Base-by-base conservation (phyloP, 2,113 vertebrate genomes). In the Lonchura striata region DNA sequence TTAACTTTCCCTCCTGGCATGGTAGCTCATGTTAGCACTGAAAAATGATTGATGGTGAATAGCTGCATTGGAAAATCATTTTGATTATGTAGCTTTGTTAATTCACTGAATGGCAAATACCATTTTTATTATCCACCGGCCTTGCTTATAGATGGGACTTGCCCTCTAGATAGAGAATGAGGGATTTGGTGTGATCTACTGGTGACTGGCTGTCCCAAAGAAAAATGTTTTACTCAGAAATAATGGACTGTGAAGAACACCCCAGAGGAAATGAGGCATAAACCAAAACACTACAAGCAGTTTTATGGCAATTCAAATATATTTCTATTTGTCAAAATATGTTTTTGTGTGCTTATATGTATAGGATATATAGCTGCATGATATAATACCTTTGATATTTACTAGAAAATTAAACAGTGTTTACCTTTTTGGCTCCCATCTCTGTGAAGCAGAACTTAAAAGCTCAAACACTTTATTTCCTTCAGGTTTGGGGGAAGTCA, bases 241-340 rank as follows among this genome's bases (percentile, higher is more conserved):
- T 85, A 85, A 95, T 61, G 42, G 70, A 33, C 84, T 91, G 89
- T 87, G 87, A 87, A 80, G 66, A 91, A 77, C 57, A 80, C 28
- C 41, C 57, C 24, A 27, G 65, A 65, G 91, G 61, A 95, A 94
- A 95, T 71, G 50, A 94, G 54, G 24, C 82, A 72, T 89, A 92
- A 91, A 89, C 63, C 35, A 76, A 88, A 92, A 84, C 42, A 47
- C 64, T 75, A 70, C 64, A 71, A 72, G 74, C 44, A 46, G 57
- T 91, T 74, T 92, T 90, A 87, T 24, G 86, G 74, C 84, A 42
- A 61, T 31, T 54, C 31, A 69, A 70, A 61, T 77, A 20, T 54
- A 86, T 90, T 92, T 88, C 63, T 70, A 6, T 92, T 79, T 89
- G 61, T 91, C 53, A 25, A 61, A 79, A 68, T 7, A 49, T 57